Percentiles rank a stretch among this genome's conserved stretches.
Evolutionary conservation across 2,888 invertebrate genomes (phyloP).

Genomic region (Agriotes lineatus): DNA sequence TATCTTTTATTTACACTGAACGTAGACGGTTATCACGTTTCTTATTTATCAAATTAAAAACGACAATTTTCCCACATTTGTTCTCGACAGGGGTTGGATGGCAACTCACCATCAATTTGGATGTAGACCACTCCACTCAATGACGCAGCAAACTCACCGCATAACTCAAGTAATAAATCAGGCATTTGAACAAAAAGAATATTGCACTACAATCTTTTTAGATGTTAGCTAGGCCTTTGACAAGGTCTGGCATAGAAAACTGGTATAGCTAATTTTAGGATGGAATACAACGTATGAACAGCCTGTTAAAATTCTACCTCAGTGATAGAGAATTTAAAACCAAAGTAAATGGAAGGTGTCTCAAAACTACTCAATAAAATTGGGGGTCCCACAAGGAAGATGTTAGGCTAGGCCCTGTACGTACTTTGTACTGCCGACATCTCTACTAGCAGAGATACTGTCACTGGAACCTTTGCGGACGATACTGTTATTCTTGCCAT

Average conservation of each 20-base stretch:
- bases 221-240: slow-evolving; percentile 1
- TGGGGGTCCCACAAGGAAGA: not conserved
- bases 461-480: too few relatives aligned
- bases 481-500: too few relatives aligned
- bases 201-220: not conserved
- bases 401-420: not conserved
- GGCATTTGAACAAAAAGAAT: not conserved
- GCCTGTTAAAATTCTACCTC: not conserved
- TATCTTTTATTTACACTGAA: not conserved
- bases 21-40: not conserved
- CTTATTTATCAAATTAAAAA: not conserved
- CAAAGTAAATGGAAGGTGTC: not conserved
- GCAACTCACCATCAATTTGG: not conserved
- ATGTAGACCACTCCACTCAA: not conserved
- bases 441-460: not conserved
- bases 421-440: not conserved
- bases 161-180: not conserved
- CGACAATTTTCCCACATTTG: not conserved
- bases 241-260: not conserved
- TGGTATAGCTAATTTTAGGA: not conserved
- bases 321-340: slow-evolving; percentile 1
- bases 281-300: not conserved
- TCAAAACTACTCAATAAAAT: not conserved
- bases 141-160: too few relatives aligned
- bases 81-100: not conserved